Base-by-base conservation (phyloP, 2,797 vertebrate genomes). In the Eidolon dupreanum region DNA sequence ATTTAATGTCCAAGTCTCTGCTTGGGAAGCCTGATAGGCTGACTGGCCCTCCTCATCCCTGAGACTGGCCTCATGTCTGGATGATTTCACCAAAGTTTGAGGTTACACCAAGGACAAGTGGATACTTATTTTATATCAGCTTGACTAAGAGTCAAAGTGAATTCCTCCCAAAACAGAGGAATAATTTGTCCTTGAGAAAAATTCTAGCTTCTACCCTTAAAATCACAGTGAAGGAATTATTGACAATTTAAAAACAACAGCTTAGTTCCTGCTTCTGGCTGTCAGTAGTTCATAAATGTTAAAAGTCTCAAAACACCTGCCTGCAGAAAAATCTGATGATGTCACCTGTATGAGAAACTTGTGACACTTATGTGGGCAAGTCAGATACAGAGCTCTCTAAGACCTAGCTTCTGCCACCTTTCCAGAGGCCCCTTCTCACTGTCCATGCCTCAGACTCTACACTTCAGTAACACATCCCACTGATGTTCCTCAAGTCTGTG, bases 1-100 rank as follows among this genome's bases (percentile, higher is more conserved):
- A 46, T 65, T 63, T 31, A 43, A 55, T 3, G 2, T 31, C 17
- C 31, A 6, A 41, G 71, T 77, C 70, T 94, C 51, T 71, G 49
- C 24, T 13, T 43, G 87, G 79, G 53, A 78, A 79, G 28, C 12
- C 43, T 53, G 43, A 13, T 6, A 9, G 63, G 8, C 33, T 6
- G 31, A 31, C 13, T 59, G 68, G 15, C 6, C 20, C 46, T 63
- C 65, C 68, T 63, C 43, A 51, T 36, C 12, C n/a, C 66, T 75
- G 49, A 1, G 2, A 28, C 2, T n/a, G 65, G 36, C 6, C 43
- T 8, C 1, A 0, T 31, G 17, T 66, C 31, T 31, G 19, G 38
- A 43, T 86, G 55, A 94, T 91, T 86, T 86, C 36, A 36, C 19
- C 9, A 5, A 78, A 79, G 20, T 65, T 38, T n/a, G 19, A 51